These are phyloP conservation scores for Pelvicachromis taeniatus DNA, from an alignment of 2,113 vertebrate species.

Conservation along the genomic window DNA sequence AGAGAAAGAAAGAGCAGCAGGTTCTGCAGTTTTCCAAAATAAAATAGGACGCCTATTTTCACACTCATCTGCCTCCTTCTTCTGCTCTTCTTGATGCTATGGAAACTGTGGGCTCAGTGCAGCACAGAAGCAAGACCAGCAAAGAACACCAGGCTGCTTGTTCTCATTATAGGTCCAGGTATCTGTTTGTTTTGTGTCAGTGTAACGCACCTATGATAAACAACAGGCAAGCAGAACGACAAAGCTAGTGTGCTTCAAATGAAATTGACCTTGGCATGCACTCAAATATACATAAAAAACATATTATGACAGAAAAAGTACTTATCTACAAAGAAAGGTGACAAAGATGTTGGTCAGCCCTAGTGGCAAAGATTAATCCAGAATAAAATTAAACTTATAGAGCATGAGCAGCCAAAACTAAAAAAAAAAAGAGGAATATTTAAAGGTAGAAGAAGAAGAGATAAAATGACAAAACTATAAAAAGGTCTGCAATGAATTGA, in stretches of 20 bases:
- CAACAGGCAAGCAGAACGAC: not conserved
- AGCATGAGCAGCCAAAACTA: not conserved
- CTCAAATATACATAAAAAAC: not conserved
- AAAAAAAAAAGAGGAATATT: not conserved
- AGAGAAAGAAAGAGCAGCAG: slow-evolving; percentile 4
- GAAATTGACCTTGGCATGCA: not conserved
- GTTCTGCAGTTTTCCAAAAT: slow-evolving; percentile 29
- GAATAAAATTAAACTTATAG: not conserved
- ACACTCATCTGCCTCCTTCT: slow-evolving; percentile 40
- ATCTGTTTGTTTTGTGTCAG: slow-evolving; percentile 4
- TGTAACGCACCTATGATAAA: not conserved
- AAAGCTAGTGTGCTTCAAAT: not conserved
- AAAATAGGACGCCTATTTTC: slow-evolving; percentile 66
- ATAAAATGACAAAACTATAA: not conserved
- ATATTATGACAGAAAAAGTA: not conserved
- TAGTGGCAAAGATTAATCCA: not conserved
- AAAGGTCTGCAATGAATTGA: not conserved
- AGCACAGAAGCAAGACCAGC: slow-evolving; percentile 1
- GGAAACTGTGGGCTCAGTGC: slow-evolving; percentile 31
- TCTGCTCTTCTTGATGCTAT: slow-evolving; percentile 46
- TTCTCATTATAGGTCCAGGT: slow-evolving; percentile 20
- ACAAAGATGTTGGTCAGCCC: not conserved
- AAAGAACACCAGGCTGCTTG: slow-evolving; percentile 21
- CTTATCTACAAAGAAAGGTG: not conserved
- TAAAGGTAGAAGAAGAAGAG: not conserved